Base-by-base conservation (phyloP, 2,888 invertebrate genomes). In the Lapara coniferarum region DNA sequence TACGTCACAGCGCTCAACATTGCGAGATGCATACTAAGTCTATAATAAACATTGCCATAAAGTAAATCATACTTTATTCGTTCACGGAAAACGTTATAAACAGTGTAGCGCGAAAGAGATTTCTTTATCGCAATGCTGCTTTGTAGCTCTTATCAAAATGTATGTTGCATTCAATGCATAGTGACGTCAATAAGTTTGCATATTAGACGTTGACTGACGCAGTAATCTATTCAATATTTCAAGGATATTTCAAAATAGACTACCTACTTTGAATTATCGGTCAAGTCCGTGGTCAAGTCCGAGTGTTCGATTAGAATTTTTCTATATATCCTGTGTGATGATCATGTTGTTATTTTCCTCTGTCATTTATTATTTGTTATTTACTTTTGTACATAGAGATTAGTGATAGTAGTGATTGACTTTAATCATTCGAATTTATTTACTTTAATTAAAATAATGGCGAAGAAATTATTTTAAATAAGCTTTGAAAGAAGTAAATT, bases 11-110 rank as follows among this genome's bases (percentile, higher is more conserved):
- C 19, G 6, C 13, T 7, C 46, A 19, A 19, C 16, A 12, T 46
- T 59, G 59, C 59, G 59, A n/a, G 59, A 10, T 46, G 59, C 59
- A 59, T 59, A 59, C 59, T 59, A 44, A 59, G 63, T 46, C 46
- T 13, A 63, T 13, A 63, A 49, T 49, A 63, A 63, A 63, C 49
- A 19, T 12, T 49, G 16, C 10, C 19, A 25, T 49, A 37, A 59
- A 59, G 46, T 59, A 44, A 46, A 44, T 63, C 16, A 46, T 63
- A 63, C 25, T 10, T 63, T 16, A 46, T 46, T 63, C 49, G 6
- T 46, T 19, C 49, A 19, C 19, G 16, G 49, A 19, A 63, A 63
- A 19, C 63, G 13, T 30, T 19, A 19, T 55, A n/a, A 19, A 19
- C 10, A 55, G 19, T 14, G 37, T 30, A 14, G 12, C 4, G 30